A percentile compares a stretch with the other conserved stretches of the same genome.
phyloP scores from a whole-genome alignment of 2,797 vertebrate species.

The Novumbra hubbsi region DNA sequence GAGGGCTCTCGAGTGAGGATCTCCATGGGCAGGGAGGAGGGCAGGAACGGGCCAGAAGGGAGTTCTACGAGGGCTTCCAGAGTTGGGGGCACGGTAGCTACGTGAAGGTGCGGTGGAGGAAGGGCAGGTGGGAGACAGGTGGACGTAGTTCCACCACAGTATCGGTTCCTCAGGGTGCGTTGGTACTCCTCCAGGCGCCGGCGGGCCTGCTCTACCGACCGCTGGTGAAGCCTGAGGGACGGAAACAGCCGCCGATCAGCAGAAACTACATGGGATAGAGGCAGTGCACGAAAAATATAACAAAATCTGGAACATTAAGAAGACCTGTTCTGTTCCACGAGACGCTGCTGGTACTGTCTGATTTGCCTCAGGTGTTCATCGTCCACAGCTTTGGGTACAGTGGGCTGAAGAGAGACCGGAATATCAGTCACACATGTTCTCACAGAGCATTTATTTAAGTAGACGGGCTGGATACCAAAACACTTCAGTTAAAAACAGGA shows the following conservation, averaged over 20 bases:
- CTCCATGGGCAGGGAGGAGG: constrained; percentile 9
- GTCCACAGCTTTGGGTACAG: constrained; percentile 41
- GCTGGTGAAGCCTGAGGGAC: constrained; percentile 75
- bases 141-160: constrained; percentile 33
- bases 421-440: no score
- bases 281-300: background rate
- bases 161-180: constrained; percentile 70
- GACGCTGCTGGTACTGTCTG: constrained; percentile 78
- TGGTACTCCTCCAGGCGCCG: constrained; percentile 85
- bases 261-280: background rate
- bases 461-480: no score
- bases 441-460: no score
- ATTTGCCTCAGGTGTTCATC: constrained; percentile 66
- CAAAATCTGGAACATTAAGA: background rate
- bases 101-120: background rate
- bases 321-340: constrained; percentile 83
- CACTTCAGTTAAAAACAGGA: no score
- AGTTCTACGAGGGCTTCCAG: background rate
- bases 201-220: constrained; percentile 78
- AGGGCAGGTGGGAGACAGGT: background rate
- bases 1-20: constrained; percentile 14
- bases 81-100: background rate
- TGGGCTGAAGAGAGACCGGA: constrained; percentile 29
- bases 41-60: background rate
- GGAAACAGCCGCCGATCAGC: background rate